Base-by-base conservation (phyloP, 2,113 vertebrate genomes). In the Lophochroa leadbeateri region DNA sequence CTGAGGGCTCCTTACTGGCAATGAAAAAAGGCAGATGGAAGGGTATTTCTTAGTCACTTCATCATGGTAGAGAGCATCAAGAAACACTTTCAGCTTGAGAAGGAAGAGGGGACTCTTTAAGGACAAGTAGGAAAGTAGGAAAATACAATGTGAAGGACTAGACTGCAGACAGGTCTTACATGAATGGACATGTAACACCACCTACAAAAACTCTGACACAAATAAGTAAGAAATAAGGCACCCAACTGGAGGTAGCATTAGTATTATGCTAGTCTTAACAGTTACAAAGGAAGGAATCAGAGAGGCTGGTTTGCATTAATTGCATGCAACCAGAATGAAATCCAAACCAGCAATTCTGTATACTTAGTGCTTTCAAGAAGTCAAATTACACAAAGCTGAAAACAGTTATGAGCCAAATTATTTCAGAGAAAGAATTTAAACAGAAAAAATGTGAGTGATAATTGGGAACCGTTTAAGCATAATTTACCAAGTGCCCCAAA, bases 381-480 rank as follows among this genome's bases (percentile, higher is more conserved):
- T 69, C 78, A 64, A 85, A 86, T 94, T 88, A 52, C 49, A 35
- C 78, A 82, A 96, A 94, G 90, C 75, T 96, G 95, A 90, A 95
- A 95, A 88, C 52, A 85, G 92, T 96, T 95, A 95, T 39, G 49
- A 91, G 53, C 33, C n/a, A 80, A 86, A 96, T 88, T 80, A 88
- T 91, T 88, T 68, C 63, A 85, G 87, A 91, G 85, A 90, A 96
- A 90, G 44, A 96, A 96, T 95, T 96, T 84, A 89, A 95, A 95
- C 74, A 91, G 82, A 63, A 95, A 94, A 96, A 95, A 96, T 96
- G 58, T 76, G 78, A 95, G 87, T 82, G 84, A 96, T 94, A 97
- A 96, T 94, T 91, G 84, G 46, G 67, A 92, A 72, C 46, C 70
- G 74, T 77, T 96, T 90, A 95, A 95, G 72, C 77, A 87, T 39